These are phyloP conservation scores for Sakesphorus luctuosus DNA, from an alignment of 2,113 vertebrate genomes.

Conservation along the genomic window DNA sequence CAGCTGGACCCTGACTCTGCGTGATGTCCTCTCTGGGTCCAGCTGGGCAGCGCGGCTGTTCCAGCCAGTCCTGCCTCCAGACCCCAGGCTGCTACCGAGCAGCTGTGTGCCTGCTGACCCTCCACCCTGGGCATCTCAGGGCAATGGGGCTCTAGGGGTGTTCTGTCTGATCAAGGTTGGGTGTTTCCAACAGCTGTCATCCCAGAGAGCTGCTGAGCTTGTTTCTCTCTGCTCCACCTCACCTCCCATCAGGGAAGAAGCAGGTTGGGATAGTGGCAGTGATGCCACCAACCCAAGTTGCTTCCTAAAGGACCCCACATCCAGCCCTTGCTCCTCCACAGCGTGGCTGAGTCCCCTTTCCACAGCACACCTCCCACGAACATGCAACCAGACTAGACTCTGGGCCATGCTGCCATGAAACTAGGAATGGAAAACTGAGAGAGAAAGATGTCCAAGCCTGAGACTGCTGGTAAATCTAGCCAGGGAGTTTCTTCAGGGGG, in stretches of 20 bases:
- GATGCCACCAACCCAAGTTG: background rate
- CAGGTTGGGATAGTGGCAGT: background rate
- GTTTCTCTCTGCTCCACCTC: background rate
- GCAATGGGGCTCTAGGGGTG: accelerated
- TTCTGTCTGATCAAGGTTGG: accelerated
- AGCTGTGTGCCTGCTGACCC: background rate
- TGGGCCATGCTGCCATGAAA: background rate
- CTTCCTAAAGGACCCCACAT: background rate
- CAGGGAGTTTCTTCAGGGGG: background rate
- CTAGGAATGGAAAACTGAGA: background rate
- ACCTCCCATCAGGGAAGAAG: background rate
- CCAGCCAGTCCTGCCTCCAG: background rate
- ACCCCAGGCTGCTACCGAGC: background rate
- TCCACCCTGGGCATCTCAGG: background rate
- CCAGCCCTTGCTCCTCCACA: background rate
- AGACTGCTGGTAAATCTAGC: background rate
- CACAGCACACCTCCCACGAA: accelerated
- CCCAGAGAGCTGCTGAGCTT: background rate
- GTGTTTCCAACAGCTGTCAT: background rate
- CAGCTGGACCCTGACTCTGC: background rate
- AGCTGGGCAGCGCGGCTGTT: background rate
- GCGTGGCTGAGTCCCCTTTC: accelerated
- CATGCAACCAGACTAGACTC: background rate
- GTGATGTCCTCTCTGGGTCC: background rate
- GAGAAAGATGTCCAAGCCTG: background rate